Percentiles rank a stretch among this genome's conserved stretches.
phyloP scores from a whole-genome alignment of 2,113 vertebrate genomes.

The Brachyhypopomus gauderio region DNA sequence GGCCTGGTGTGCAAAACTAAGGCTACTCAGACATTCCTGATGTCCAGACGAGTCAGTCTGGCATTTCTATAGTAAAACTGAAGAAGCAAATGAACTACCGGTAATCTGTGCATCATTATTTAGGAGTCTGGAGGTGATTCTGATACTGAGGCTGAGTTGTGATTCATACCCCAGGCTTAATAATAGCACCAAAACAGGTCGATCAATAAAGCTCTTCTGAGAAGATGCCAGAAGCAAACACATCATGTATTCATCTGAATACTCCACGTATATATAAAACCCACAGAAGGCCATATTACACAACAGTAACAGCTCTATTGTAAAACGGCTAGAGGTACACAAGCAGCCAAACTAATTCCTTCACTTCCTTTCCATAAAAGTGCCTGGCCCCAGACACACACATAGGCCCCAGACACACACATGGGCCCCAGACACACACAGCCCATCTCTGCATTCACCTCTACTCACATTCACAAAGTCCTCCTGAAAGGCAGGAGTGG shows the following conservation, averaged over 20 bases:
- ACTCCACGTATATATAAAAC: not conserved
- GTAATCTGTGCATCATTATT: not conserved
- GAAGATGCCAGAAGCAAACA: not conserved
- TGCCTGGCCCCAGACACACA: no score
- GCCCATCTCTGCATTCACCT: conserved; percentile 11
- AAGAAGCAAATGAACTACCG: not conserved
- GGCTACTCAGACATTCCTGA: not conserved
- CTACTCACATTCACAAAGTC: not conserved
- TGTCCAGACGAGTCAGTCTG: not conserved
- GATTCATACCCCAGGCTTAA: not conserved
- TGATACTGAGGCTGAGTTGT: no score
- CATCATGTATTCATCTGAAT: not conserved
- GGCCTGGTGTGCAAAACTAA: no score
- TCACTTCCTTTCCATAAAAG: not conserved
- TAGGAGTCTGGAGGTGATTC: no score
- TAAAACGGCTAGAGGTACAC: conserved; percentile 17
- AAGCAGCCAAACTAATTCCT: conserved; percentile 30
- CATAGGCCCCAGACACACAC: not conserved
- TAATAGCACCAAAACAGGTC: not conserved
- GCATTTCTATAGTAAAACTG: not conserved
- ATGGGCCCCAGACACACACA: not conserved
- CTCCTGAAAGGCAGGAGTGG: not conserved
- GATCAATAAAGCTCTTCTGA: not conserved
- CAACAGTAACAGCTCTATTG: not conserved
- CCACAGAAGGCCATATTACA: conserved; percentile 9